Base-by-base conservation (phyloP, 2,797 vertebrate species). In the Tragopan temminckii region DNA sequence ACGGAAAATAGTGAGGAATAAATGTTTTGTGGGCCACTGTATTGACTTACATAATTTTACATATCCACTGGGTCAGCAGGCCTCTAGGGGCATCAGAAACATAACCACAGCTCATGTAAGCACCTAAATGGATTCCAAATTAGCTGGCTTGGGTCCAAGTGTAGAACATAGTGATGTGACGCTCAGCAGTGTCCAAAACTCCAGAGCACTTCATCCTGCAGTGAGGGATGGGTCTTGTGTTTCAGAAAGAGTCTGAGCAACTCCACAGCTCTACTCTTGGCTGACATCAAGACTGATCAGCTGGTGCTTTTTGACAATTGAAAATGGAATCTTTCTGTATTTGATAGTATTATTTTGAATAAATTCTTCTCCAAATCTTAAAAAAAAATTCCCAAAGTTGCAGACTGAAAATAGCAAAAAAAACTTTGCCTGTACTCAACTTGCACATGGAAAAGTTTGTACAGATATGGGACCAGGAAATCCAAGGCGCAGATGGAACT, bases 281-380 rank as follows among this genome's bases (percentile, higher is more conserved):
- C 27, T 11, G 10, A 11, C 8, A 38, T 6, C 29, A 68, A 7
- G 2, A 1, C 13, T 33, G 46, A 0, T 0, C 7, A 21, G 27
- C 36, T 8, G 10, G 36, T 61, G 36, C 17, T 64, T 52, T 48
- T 43, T 6, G 23, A 25, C 33, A 40, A 7, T 19, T 71, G 38
- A 59, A 59, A 25, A 25, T 3, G 20, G 36, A 8, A 13, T 42
- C 76, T 57, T 77, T 64, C 36, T 29, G 5, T 16, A 33, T 53
- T 46, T 23, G 9, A 13, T 29, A 50, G 46, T 25, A 40, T 14
- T 59, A 16, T 31, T 78, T 78, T 42, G 11, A 46, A 24, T 35
- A 40, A 27, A 15, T 38, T 53, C 36, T 29, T 14, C 31, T 71
- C 25, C 25, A 59, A 70, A 61, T 46, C n/a, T 61, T 15, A 5